Evolutionary conservation across 2,888 invertebrate species (phyloP).

Genomic region (Arenicola marina): DNA sequence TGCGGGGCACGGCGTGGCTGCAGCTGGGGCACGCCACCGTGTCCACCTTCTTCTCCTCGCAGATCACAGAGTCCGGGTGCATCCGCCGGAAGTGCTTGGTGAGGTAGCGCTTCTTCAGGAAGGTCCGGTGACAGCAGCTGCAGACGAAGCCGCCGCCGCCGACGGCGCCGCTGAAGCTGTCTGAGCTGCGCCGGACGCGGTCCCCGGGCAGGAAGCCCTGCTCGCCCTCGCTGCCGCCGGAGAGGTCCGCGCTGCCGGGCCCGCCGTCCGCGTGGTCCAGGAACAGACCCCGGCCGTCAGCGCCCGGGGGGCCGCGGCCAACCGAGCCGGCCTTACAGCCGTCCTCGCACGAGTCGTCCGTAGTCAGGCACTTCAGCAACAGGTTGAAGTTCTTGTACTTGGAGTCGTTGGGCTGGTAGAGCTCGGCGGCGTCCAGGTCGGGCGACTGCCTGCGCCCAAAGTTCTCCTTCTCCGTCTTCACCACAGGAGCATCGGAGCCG

Average conservation of each 20-base stretch:
- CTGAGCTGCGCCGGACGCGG: neutral
- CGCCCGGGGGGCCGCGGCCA: no score
- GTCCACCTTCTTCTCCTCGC: neutral
- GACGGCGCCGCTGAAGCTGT: no score
- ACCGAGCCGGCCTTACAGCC: no score
- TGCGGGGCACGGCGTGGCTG: slow-evolving; percentile 3
- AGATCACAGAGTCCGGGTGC: slow-evolving; percentile 10
- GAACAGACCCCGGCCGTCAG: neutral
- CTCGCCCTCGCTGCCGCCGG: neutral
- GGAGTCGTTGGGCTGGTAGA: slow-evolving; percentile 12
- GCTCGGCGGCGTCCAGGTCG: no score
- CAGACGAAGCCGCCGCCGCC: no score
- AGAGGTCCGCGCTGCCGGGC: neutral
- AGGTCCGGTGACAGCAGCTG: slow-evolving; percentile 17
- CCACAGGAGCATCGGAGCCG: neutral
- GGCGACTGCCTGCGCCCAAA: neutral
- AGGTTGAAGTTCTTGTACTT: slow-evolving; percentile 24
- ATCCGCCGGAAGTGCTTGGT: slow-evolving; percentile 25
- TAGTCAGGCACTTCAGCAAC: slow-evolving; percentile 20
- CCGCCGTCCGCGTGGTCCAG: neutral
- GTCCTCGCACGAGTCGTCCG: slow-evolving; percentile 9
- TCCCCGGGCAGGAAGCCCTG: neutral
- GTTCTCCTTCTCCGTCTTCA: neutral
- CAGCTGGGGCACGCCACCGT: slow-evolving; percentile 20
- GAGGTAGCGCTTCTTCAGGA: slow-evolving; percentile 25